Conservation (phyloP, 2,797 vertebrate species). For the Pangasius djambal region DNA sequence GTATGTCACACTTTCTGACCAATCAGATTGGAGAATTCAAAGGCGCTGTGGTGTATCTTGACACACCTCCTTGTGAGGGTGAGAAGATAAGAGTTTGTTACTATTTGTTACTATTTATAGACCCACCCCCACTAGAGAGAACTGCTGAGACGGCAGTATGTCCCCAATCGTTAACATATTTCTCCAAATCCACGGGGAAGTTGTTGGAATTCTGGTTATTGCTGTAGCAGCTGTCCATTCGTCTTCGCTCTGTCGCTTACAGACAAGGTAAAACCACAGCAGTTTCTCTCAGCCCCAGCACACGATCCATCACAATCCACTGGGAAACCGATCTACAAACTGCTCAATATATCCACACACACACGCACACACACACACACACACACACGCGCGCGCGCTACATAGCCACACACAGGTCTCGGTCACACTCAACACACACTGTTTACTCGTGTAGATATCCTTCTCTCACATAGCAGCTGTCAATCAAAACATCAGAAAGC, state of each 20-base stretch:
- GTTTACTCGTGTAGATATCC: background rate
- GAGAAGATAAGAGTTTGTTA: background rate
- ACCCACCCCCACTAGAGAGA: background rate
- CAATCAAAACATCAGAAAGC: background rate
- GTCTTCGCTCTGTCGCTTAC: background rate
- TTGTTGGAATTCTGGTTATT: background rate
- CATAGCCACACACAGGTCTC: background rate
- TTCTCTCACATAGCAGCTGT: background rate
- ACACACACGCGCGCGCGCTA: background rate
- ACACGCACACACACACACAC: background rate
- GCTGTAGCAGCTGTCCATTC: background rate
- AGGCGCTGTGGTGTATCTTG: no score
- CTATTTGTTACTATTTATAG: background rate
- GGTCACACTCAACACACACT: background rate
- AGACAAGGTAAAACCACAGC: background rate
- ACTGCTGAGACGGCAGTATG: background rate
- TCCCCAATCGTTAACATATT: background rate
- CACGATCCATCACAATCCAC: background rate
- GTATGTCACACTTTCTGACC: background rate
- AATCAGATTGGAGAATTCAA: background rate
- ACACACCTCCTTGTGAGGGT: background rate
- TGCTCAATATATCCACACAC: background rate
- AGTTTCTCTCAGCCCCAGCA: background rate
- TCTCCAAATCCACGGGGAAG: background rate
- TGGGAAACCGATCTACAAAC: background rate